Percentiles rank a stretch among this genome's conserved stretches.
Conservation (phyloP, 1,140 invertebrate genomes). For the Littorina saxatilis region DNA sequence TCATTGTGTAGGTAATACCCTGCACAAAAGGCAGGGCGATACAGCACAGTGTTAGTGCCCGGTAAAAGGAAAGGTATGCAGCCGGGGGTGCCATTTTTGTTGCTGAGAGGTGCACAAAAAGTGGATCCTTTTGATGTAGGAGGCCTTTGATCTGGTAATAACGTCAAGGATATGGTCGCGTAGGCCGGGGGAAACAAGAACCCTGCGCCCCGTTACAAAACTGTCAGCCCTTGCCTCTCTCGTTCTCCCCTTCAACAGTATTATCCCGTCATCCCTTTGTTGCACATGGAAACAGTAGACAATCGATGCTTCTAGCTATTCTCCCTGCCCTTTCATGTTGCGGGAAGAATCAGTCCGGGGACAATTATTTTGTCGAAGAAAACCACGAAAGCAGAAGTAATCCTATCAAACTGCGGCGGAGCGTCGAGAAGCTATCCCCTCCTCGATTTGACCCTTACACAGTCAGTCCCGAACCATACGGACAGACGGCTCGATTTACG, state of each 20-base stretch:
- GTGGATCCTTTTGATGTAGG: not conserved
- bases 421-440: not conserved
- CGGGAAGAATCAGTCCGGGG: not conserved
- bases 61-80: not conserved
- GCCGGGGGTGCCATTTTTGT: not conserved
- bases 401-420: constrained; percentile 9
- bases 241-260: constrained; percentile 1
- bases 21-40: not conserved
- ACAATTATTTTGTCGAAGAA: constrained; percentile 8
- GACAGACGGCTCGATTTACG: not conserved
- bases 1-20: constrained; percentile 34
- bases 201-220: constrained; percentile 14
- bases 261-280: not conserved
- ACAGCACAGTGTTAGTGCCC: not conserved
- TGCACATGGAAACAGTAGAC: not conserved
- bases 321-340: not conserved
- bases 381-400: not conserved
- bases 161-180: not conserved
- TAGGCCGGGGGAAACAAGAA: not conserved
- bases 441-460: too few relatives aligned
- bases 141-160: not conserved
- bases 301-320: constrained; percentile 3
- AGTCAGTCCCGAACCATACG: not conserved
- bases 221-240: not conserved
- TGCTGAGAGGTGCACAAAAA: not conserved